Base-by-base conservation (phyloP, 2,113 vertebrate species). In the Pachycephala philippinensis region DNA sequence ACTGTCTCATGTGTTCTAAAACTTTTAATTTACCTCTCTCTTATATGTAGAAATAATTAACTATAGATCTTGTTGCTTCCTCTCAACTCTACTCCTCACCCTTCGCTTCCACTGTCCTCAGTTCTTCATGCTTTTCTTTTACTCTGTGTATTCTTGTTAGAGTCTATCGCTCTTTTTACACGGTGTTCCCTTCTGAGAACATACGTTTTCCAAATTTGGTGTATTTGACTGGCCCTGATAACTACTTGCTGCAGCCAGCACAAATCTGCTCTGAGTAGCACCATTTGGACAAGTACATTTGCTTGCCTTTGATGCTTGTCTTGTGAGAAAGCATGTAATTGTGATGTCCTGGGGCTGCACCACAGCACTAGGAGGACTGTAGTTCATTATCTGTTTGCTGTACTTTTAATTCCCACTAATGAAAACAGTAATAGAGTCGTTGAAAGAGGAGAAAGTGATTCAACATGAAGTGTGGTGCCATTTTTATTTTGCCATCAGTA, bases 401-500 rank as follows among this genome's bases (percentile, higher is more conserved):
- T 86, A 44, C 27, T 94, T 92, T 85, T 95, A 94, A 93, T 94
- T 95, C 91, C 56, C 22, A 14, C 37, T 95, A 90, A 95, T 74
- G 72, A 95, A 87, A 52, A 45, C 31, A 94, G 13, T 72, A 91
- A 69, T 33, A 68, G 40, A 61, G 61, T 50, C 59, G 66, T 49
- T 75, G 50, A 84, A 95, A 89, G 52, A 79, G 27, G 49, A 90
- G 57, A 71, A 50, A 15, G 23, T 63, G 76, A 65, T 59, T 80
- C 40, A 84, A 87, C 80, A 49, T 60, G 27, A 79, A 78, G 44
- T 23, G 18, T 83, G 68, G 35, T 82, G n/a, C 15, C 28, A 1
- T 83, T 90, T 95, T 97, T 78, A n/a, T 88, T 96, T 95, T 87
- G 15, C 59, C 10, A 26, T 59, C 10, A 78, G 30, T 35, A 59